These are phyloP conservation scores for Archivesica marissinica DNA, from an alignment of 1,140 invertebrate species.

Conservation along the genomic window DNA sequence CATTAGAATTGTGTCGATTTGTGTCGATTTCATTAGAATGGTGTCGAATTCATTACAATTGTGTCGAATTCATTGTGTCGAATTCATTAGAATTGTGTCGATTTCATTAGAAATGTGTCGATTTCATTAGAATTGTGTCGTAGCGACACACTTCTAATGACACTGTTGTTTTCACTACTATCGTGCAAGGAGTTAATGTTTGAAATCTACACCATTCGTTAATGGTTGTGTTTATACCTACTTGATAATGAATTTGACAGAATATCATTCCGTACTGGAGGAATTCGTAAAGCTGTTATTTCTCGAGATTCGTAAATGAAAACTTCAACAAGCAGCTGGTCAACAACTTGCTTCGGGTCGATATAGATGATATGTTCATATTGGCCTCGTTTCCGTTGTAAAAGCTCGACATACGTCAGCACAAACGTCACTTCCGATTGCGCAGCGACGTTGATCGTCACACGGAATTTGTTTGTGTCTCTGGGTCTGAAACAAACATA, in stretches of 20 bases:
- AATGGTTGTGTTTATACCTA: too few species aligned
- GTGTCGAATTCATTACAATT: too few species aligned
- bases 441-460: conserved; percentile 55
- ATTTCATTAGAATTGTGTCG: too few species aligned
- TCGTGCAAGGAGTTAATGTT: too few species aligned
- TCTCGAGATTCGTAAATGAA: conserved; percentile 60
- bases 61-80: too few species aligned
- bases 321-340: conserved; percentile 57
- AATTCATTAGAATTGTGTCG: too few species aligned
- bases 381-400: conserved; percentile 41
- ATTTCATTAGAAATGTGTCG: too few species aligned
- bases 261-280: conserved; percentile 58
- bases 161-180: too few species aligned
- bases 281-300: conserved; percentile 58
- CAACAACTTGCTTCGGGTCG: conserved; percentile 59
- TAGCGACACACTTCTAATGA: too few species aligned
- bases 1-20: too few species aligned
- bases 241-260: conserved; percentile 23
- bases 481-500: conserved; percentile 42
- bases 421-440: conserved; percentile 54
- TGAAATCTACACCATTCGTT: too few species aligned
- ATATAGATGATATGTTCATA: conserved; percentile 63
- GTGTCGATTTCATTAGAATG: too few species aligned
- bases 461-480: conserved; percentile 58
- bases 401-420: conserved; percentile 59